A percentile compares a stretch with the other conserved stretches of the same genome.
Conservation (phyloP, 2,888 invertebrate genomes). For the Lamellibrachia satsuma region DNA sequence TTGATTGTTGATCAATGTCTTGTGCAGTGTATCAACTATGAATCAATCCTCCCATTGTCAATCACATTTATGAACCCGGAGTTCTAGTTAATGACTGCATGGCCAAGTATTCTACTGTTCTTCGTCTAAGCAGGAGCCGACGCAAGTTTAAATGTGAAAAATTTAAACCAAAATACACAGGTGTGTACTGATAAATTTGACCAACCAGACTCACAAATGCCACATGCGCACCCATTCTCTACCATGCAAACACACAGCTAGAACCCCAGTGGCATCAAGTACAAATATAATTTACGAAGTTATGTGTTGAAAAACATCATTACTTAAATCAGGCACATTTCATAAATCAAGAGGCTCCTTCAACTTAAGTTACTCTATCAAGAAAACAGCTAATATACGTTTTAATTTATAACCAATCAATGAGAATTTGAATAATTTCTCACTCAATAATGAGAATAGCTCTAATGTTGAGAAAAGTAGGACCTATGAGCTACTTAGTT, state of each 20-base stretch:
- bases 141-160: neutral
- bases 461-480: neutral
- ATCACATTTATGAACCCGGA: neutral
- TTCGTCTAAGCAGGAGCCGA: neutral
- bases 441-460: neutral
- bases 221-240: neutral
- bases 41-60: neutral
- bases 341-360: neutral
- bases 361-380: neutral
- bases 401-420: neutral
- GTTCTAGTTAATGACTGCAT: neutral
- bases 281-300: neutral
- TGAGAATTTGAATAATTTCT: neutral
- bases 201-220: neutral
- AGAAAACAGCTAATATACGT: too few relatives aligned
- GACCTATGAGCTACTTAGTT: neutral
- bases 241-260: neutral
- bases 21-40: conserved; percentile 12
- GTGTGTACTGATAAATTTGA: neutral
- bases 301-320: neutral
- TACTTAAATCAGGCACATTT: neutral
- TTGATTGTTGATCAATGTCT: conserved; percentile 2
- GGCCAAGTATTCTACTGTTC: neutral
- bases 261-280: neutral
- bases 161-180: neutral